phyloP scores from a whole-genome alignment of 2,113 vertebrate genomes.

The Istiophorus platypterus region DNA sequence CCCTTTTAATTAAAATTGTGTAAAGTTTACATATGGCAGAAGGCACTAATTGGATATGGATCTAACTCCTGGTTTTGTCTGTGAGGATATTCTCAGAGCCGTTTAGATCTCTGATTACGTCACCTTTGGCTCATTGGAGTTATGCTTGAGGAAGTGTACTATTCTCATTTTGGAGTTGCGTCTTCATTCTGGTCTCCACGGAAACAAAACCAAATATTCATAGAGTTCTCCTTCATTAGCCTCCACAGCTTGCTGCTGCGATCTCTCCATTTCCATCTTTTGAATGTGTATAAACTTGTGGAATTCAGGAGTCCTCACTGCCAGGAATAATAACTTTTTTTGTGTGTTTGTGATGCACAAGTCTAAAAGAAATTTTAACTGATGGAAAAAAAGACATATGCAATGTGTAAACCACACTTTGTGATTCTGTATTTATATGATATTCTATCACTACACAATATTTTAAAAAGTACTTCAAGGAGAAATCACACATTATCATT shows the following conservation, averaged over 20 bases:
- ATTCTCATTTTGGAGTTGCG: constrained; percentile 15
- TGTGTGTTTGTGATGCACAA: constrained; percentile 12
- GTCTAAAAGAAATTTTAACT: background rate
- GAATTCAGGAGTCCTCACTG: constrained; percentile 68
- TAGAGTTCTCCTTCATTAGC: constrained; percentile 47
- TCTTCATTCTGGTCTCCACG: constrained; percentile 54
- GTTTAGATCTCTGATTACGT: constrained; percentile 1
- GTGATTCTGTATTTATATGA: background rate
- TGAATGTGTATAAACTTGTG: constrained; percentile 50
- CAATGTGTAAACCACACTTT: background rate
- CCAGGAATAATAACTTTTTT: background rate
- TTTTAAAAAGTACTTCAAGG: background rate
- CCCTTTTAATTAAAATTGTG: constrained; percentile 4
- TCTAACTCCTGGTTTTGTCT: background rate
- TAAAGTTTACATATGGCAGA: background rate
- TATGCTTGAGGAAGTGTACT: background rate
- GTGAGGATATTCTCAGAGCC: background rate
- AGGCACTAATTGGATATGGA: background rate
- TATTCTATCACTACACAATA: background rate
- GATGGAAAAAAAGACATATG: no score
- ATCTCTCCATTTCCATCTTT: constrained; percentile 66
- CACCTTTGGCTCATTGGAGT: background rate
- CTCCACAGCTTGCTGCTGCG: constrained; percentile 56
- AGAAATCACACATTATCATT: background rate
- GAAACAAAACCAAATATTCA: constrained; percentile 42